A percentile compares a stretch with the other conserved stretches of the same genome.
Evolutionary conservation across 1,140 invertebrate species (phyloP).

Genomic region (Leptoteleia sp.): DNA sequence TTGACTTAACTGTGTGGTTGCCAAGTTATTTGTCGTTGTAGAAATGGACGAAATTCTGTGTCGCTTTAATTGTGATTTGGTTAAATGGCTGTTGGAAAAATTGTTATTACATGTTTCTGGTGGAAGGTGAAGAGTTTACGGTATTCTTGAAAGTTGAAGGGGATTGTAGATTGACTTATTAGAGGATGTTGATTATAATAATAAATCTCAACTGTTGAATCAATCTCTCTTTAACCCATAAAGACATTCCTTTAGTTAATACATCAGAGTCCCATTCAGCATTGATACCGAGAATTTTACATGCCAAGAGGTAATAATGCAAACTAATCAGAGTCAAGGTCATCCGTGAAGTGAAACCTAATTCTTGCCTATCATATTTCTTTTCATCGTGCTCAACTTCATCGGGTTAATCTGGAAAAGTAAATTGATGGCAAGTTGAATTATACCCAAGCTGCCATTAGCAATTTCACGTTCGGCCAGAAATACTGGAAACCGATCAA

Average conservation of each 20-base stretch:
- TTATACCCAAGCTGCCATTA: conserved; percentile 37
- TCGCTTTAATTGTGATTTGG: no score
- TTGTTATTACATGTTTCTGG: no score
- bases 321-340: conserved; percentile 59
- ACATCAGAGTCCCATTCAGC: neutral
- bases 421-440: conserved; percentile 41
- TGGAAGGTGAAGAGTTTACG: no score
- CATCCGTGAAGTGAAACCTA: conserved; percentile 37
- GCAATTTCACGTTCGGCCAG: conserved; percentile 22
- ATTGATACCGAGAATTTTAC: conserved; percentile 39
- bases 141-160: no score
- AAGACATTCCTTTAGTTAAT: conserved; percentile 19
- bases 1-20: no score
- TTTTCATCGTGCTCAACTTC: conserved; percentile 39
- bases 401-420: conserved; percentile 46
- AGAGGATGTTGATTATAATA: no score
- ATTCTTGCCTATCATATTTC: conserved; percentile 49
- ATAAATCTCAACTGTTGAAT: no score
- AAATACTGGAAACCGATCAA: conserved; percentile 57
- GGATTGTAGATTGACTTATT: no score
- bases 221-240: conserved; percentile 11
- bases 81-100: no score
- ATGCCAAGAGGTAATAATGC: conserved; percentile 51
- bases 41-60: no score
- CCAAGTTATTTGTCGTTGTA: no score